Evolutionary conservation across 2,113 vertebrate genomes (phyloP).

Genomic region (Hepsetus odoe): DNA sequence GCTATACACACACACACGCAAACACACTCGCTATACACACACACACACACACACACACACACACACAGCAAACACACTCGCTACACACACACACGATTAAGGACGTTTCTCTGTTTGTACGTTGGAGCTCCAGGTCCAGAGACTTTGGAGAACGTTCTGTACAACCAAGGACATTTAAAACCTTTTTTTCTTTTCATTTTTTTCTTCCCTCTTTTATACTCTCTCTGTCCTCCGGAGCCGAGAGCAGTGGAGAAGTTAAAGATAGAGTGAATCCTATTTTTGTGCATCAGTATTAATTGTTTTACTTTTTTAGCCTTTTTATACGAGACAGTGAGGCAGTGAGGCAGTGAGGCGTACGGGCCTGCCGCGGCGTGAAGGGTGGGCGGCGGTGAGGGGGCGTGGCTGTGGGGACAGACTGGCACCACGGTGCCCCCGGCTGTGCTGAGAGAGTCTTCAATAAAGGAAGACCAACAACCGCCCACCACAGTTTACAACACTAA

Average conservation of each 20-base stretch:
- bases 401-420: conserved; percentile 50
- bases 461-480: conserved; percentile 79
- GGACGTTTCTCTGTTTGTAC: conserved; percentile 86
- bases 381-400: conserved; percentile 66
- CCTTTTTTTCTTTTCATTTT: conserved; percentile 71
- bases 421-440: conserved; percentile 71
- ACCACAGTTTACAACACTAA: conserved; percentile 90
- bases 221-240: conserved; percentile 79
- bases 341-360: conserved; percentile 85
- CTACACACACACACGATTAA: conserved; percentile 72
- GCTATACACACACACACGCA: too few relatives aligned
- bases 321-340: conserved; percentile 86
- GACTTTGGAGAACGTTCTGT: conserved; percentile 90
- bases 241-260: conserved; percentile 75
- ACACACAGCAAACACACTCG: conserved; percentile 60
- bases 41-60: not conserved
- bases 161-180: conserved; percentile 92
- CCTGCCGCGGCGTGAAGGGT: conserved; percentile 85
- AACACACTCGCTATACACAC: too few relatives aligned
- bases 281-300: conserved; percentile 92
- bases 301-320: conserved; percentile 69
- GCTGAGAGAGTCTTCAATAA: conserved; percentile 78
- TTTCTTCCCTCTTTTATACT: conserved; percentile 44
- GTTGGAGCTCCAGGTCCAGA: conserved; percentile 86
- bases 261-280: conserved; percentile 62